Conservation (phyloP, 2,113 vertebrate species). For the Donacobius atricapilla region DNA sequence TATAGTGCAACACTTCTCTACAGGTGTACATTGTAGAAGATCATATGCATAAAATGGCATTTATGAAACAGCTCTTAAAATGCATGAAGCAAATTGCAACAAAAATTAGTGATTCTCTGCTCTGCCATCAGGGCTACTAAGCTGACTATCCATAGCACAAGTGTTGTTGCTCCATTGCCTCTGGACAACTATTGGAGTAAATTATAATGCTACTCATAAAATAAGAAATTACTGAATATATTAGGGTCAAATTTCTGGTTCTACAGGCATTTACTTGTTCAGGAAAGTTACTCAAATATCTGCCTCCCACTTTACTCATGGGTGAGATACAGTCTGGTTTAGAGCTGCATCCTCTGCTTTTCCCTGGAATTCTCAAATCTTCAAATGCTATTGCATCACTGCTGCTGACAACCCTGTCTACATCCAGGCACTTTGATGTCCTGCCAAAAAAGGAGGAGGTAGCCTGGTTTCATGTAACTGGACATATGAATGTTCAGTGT, state of each 20-base stretch:
- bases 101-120: not conserved
- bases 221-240: not conserved
- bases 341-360: not conserved
- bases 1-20: not conserved
- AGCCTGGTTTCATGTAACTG: not conserved
- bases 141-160: not conserved
- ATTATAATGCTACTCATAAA: not conserved
- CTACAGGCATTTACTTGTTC: not conserved
- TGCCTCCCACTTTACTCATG: not conserved
- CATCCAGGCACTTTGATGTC: not conserved
- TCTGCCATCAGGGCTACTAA: not conserved
- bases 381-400: not conserved
- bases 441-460: not conserved
- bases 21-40: not conserved
- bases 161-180: not conserved
- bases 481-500: not conserved
- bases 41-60: not conserved
- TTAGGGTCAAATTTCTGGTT: not conserved
- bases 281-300: not conserved
- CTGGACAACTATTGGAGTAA: not conserved
- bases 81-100: not conserved
- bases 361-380: not conserved
- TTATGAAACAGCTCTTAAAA: constrained; percentile 3
- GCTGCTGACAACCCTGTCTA: accelerated
- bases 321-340: not conserved